Evolutionary conservation across 2,113 vertebrate species (phyloP).

Genomic region (Apteryx mantelli): DNA sequence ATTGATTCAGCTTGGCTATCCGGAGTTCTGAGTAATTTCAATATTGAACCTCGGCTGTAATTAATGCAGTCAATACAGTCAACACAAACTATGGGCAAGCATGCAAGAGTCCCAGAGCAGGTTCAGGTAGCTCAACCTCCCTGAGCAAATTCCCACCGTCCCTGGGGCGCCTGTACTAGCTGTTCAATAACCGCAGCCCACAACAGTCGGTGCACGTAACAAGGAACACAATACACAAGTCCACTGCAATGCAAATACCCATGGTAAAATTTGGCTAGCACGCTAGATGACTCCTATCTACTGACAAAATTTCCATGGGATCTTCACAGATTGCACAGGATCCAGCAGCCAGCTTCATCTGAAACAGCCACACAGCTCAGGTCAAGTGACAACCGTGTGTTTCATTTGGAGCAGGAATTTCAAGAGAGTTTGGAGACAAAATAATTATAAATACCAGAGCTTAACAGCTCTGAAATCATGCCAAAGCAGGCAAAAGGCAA

Average conservation of each 20-base stretch:
- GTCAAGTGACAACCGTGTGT: fast-evolving
- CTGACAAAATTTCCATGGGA: neutral
- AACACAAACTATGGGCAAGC: neutral
- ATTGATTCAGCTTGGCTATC: constrained; percentile 45
- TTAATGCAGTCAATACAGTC: constrained; percentile 25
- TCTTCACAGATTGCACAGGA: neutral
- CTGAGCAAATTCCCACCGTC: too few species aligned
- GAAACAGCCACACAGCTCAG: neutral
- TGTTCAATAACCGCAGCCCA: too few species aligned
- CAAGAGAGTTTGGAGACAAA: neutral
- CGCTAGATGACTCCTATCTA: neutral
- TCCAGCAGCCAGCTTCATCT: neutral
- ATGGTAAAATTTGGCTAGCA: neutral
- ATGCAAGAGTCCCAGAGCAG: too few species aligned
- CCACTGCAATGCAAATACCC: neutral
- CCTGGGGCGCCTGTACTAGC: too few species aligned
- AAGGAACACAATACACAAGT: too few species aligned
- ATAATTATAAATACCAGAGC: neutral
- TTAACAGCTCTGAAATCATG: neutral
- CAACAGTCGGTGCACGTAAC: too few species aligned
- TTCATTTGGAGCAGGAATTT: neutral
- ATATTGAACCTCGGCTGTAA: constrained; percentile 27
- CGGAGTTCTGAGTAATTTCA: constrained; percentile 40
- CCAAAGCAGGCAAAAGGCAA: neutral
- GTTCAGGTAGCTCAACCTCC: too few species aligned